These are phyloP conservation scores for Eulemur coronatus DNA, from an alignment of 2,797 vertebrate species.

Conservation along the genomic window DNA sequence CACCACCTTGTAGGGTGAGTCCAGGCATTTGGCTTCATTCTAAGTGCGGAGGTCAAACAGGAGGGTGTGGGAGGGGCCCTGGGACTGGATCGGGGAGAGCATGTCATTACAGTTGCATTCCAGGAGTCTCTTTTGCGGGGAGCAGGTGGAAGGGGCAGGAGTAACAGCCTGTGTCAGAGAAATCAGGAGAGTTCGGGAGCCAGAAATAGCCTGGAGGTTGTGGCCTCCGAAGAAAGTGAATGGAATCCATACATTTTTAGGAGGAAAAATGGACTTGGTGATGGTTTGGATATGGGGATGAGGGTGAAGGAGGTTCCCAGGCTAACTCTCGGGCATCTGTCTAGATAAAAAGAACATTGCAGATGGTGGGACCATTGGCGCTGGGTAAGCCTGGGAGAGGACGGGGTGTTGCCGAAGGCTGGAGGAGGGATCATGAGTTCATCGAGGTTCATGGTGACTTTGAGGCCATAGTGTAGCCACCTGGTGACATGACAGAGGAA, in stretches of 20 bases:
- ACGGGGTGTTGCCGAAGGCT: rapidly evolving
- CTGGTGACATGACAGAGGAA: neutral
- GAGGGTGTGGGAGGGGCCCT: too few species aligned
- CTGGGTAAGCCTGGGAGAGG: rapidly evolving
- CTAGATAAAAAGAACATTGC: neutral
- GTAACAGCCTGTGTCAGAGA: rapidly evolving
- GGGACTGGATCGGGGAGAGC: neutral
- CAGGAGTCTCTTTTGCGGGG: neutral
- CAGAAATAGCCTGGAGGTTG: neutral
- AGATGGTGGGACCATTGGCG: rapidly evolving
- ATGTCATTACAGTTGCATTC: neutral
- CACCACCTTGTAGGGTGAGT: neutral
- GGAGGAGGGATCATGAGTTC: rapidly evolving
- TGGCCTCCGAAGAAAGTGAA: neutral
- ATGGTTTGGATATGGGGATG: neutral
- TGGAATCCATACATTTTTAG: neutral
- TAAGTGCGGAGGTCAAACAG: neutral
- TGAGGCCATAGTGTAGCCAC: neutral
- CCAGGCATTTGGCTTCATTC: neutral
- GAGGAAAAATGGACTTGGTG: neutral
- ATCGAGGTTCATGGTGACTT: neutral
- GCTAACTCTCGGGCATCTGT: neutral
- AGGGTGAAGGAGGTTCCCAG: neutral
- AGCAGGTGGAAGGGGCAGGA: neutral
- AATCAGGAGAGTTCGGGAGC: too few species aligned